phyloP scores from a whole-genome alignment of 2,888 invertebrate genomes.

The Chaitophorus viminalis region DNA sequence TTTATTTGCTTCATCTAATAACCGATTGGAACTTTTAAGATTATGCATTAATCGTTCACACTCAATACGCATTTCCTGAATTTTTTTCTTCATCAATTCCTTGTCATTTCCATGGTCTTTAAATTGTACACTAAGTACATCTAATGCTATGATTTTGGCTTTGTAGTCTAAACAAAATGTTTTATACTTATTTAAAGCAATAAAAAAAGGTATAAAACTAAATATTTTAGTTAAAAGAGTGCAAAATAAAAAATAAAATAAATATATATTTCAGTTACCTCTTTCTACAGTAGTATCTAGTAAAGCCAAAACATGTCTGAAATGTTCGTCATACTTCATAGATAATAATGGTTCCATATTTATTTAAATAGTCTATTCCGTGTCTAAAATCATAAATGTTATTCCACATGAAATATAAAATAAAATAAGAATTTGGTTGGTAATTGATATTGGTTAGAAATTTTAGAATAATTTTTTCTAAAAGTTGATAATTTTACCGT shows the following conservation, averaged over 20 bases:
- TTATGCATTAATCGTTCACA: slow-evolving; percentile 82
- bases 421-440: too few species aligned
- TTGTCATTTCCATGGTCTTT: slow-evolving; percentile 45
- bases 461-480: too few species aligned
- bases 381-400: background rate
- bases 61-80: slow-evolving; percentile 78
- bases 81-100: slow-evolving; percentile 63
- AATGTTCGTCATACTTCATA: slow-evolving; percentile 46
- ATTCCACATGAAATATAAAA: too few species aligned
- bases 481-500: background rate
- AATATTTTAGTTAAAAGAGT: background rate
- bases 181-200: background rate
- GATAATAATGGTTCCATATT: slow-evolving; percentile 37
- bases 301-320: slow-evolving; percentile 42
- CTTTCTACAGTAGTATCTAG: slow-evolving; percentile 55
- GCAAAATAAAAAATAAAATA: background rate
- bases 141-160: slow-evolving; percentile 48
- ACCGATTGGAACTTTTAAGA: slow-evolving; percentile 81
- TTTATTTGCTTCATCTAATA: slow-evolving; percentile 83
- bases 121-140: slow-evolving; percentile 23
- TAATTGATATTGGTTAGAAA: too few species aligned
- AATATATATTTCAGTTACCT: slow-evolving; percentile 30
- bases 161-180: slow-evolving; percentile 39
- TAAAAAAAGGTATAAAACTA: background rate
- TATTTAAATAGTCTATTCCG: background rate